Evolutionary conservation across 1,140 invertebrate genomes (phyloP).

Genomic region (Cyclargus thomasi): DNA sequence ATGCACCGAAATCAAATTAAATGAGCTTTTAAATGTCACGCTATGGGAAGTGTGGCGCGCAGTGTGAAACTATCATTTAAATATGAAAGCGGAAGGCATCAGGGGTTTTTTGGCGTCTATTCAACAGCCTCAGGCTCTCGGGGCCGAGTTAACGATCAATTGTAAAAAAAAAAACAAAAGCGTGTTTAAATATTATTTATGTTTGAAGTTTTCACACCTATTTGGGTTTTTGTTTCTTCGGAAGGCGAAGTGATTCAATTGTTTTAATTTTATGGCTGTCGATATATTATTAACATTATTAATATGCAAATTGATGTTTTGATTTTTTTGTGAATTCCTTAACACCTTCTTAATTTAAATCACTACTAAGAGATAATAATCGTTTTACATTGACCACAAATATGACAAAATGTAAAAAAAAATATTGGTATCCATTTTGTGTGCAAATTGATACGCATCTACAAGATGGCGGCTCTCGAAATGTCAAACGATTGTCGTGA

Average conservation of each 20-base stretch:
- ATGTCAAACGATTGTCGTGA: slow-evolving; percentile 7
- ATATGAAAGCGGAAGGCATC: slow-evolving; percentile 6
- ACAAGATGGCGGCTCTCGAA: slow-evolving; percentile 2
- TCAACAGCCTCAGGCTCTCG: neutral
- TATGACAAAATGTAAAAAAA: neutral
- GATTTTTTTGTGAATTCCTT: no score
- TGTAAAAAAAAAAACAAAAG: slow-evolving; percentile 1
- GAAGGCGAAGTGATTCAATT: neutral
- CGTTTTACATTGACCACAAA: no score
- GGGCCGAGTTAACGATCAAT: neutral
- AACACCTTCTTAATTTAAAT: no score
- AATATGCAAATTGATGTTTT: no score
- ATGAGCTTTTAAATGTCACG: neutral
- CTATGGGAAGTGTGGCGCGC: neutral
- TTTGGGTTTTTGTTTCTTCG: neutral
- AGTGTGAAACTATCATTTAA: neutral
- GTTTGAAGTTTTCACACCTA: neutral
- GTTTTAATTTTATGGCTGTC: neutral
- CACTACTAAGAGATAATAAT: no score
- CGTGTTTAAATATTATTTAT: neutral
- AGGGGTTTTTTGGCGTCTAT: slow-evolving; percentile 3
- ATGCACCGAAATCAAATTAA: neutral
- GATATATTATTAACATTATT: neutral
- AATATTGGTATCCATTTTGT: neutral
- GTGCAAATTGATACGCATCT: neutral